A percentile compares a stretch with the other conserved stretches of the same genome.
Conservation (phyloP, 1,140 invertebrate species). For the Trichoplusia ni region DNA sequence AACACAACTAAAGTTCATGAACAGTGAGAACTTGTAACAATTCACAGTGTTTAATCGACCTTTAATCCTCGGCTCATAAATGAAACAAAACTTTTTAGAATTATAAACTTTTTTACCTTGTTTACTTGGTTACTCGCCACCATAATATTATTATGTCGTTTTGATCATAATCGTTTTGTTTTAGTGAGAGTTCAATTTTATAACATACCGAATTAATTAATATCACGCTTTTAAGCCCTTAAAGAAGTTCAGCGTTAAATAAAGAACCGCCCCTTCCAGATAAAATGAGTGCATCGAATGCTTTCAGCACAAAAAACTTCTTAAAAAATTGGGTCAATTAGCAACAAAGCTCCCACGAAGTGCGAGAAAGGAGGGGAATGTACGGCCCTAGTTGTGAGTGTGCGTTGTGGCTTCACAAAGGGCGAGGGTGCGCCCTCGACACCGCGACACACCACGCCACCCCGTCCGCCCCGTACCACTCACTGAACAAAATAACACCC, state of each 20-base stretch:
- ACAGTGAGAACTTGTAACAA: neutral
- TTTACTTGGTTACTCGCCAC: too few species aligned
- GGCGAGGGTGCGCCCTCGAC: slow-evolving; percentile 60
- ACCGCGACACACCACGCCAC: slow-evolving; percentile 51
- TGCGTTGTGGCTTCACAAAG: slow-evolving; percentile 58
- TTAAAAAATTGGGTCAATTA: slow-evolving; percentile 76
- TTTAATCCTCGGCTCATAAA: slow-evolving; percentile 20
- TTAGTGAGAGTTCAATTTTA: too few species aligned
- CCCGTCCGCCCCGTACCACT: slow-evolving; percentile 37
- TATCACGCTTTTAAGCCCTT: slow-evolving; percentile 37
- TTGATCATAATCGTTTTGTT: too few species aligned
- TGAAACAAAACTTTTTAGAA: slow-evolving; percentile 21
- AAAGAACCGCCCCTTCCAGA: slow-evolving; percentile 46
- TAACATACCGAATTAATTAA: neutral
- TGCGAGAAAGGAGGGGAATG: slow-evolving; percentile 50
- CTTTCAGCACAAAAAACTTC: slow-evolving; percentile 49
- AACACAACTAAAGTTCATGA: neutral
- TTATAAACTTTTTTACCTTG: slow-evolving; percentile 34
- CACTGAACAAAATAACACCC: slow-evolving; percentile 33
- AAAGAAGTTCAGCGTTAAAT: slow-evolving; percentile 54
- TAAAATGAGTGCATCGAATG: slow-evolving; percentile 26
- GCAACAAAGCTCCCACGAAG: slow-evolving; percentile 58
- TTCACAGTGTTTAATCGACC: neutral
- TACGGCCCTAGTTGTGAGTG: slow-evolving; percentile 47
- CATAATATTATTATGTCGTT: too few species aligned